A percentile compares a stretch with the other conserved stretches of the same genome.
Evolutionary conservation across 2,797 vertebrate species (phyloP).

Genomic region (Naso thynnoides): DNA sequence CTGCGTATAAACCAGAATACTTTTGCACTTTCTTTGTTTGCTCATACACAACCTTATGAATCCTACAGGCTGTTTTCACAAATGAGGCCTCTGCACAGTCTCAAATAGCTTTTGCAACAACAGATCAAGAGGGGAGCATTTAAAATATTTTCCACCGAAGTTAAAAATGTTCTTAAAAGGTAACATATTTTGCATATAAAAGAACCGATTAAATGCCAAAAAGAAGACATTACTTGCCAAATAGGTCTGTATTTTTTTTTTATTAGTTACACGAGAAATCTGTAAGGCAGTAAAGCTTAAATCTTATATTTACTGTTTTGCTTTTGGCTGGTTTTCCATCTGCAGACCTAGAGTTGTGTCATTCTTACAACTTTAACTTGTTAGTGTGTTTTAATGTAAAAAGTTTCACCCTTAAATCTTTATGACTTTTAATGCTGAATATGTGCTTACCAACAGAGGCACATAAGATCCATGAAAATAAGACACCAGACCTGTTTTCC

Average conservation of each 20-base stretch:
- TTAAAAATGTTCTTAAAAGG: neutral
- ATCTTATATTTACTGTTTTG: neutral
- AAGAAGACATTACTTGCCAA: too few species aligned
- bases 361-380: neutral
- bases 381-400: neutral
- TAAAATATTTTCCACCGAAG: neutral
- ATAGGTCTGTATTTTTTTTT: too few species aligned
- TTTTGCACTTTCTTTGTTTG: too few species aligned
- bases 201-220: neutral
- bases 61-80: too few species aligned
- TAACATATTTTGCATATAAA: neutral
- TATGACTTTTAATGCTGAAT: neutral
- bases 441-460: neutral
- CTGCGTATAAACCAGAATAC: too few species aligned
- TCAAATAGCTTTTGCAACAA: neutral
- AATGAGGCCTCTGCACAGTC: too few species aligned
- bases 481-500: neutral
- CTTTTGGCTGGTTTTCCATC: conserved; percentile 10
- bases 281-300: neutral
- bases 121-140: neutral
- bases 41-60: too few species aligned
- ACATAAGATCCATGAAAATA: neutral
- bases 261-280: neutral
- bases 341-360: neutral
- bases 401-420: neutral